Evolutionary conservation across 2,113 vertebrate species (phyloP).

Genomic region (Beaufortia kweichowensis): DNA sequence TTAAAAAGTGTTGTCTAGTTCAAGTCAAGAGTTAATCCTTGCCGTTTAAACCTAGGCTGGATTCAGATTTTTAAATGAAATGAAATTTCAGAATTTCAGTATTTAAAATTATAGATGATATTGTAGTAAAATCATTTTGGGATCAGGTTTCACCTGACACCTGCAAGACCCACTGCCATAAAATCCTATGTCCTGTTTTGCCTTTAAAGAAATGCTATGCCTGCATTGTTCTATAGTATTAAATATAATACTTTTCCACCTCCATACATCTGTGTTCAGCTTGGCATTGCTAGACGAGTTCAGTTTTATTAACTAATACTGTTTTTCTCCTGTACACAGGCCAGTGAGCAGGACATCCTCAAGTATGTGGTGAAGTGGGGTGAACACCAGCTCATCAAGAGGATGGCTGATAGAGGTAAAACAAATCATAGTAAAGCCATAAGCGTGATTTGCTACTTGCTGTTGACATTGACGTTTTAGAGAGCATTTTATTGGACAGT

Average conservation of each 20-base stretch:
- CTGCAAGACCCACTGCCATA: conserved; percentile 4
- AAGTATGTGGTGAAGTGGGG: conserved; percentile 99
- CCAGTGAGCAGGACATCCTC: conserved; percentile 98
- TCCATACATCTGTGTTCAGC: neutral
- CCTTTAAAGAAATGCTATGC: neutral
- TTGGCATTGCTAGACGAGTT: neutral
- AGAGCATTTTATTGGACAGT: too few relatives aligned
- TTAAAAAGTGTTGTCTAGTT: neutral
- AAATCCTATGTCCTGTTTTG: neutral
- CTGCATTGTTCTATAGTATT: neutral
- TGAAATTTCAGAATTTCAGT: conserved; percentile 6
- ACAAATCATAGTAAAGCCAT: too few relatives aligned
- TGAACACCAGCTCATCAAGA: conserved; percentile 97
- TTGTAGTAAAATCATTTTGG: conserved; percentile 2
- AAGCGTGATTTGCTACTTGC: too few relatives aligned
- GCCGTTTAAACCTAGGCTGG: conserved; percentile 6
- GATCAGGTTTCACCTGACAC: neutral
- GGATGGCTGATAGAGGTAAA: conserved; percentile 98
- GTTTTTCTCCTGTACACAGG: conserved; percentile 73
- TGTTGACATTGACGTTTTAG: too few relatives aligned
- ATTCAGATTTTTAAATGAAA: neutral
- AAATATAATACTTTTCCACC: neutral
- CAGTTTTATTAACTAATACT: conserved; percentile 18
- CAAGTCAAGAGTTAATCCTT: neutral
- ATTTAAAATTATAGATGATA: neutral